Conservation (phyloP, 2,113 vertebrate genomes). For the Brachyhypopomus gauderio region DNA sequence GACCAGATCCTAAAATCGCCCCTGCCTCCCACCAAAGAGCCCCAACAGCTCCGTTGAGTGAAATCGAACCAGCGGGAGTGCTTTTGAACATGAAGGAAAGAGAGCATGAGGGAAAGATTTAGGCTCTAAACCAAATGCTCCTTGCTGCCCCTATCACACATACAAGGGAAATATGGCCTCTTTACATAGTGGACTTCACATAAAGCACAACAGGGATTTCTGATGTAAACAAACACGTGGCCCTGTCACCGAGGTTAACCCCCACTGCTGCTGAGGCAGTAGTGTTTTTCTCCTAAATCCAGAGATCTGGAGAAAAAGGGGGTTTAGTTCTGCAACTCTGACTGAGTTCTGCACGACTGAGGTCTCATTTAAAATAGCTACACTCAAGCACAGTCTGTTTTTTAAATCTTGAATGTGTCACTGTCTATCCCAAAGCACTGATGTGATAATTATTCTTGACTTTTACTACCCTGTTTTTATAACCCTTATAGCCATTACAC, state of each 20-base stretch:
- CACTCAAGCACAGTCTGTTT: neutral
- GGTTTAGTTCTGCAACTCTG: conserved; percentile 2
- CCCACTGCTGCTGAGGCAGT: neutral
- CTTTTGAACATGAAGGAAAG: neutral
- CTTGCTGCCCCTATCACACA: neutral
- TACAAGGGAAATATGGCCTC: neutral
- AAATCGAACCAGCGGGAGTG: neutral
- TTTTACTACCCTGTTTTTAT: neutral
- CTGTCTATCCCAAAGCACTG: neutral
- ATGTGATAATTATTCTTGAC: neutral
- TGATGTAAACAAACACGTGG: too few relatives aligned
- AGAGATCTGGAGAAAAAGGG: neutral
- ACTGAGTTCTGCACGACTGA: too few relatives aligned
- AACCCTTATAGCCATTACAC: too few relatives aligned
- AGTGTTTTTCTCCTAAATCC: neutral
- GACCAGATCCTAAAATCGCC: too few relatives aligned
- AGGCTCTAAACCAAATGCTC: neutral
- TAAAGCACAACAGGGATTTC: too few relatives aligned
- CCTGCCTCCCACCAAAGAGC: neutral
- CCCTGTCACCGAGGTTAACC: neutral
- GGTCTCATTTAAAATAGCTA: neutral
- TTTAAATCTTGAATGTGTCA: neutral
- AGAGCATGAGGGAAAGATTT: conserved; percentile 32
- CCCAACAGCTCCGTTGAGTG: neutral
- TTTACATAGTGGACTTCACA: neutral